These are phyloP conservation scores for Pterostichus niger DNA, from an alignment of 2,888 invertebrate species.

Conservation along the genomic window DNA sequence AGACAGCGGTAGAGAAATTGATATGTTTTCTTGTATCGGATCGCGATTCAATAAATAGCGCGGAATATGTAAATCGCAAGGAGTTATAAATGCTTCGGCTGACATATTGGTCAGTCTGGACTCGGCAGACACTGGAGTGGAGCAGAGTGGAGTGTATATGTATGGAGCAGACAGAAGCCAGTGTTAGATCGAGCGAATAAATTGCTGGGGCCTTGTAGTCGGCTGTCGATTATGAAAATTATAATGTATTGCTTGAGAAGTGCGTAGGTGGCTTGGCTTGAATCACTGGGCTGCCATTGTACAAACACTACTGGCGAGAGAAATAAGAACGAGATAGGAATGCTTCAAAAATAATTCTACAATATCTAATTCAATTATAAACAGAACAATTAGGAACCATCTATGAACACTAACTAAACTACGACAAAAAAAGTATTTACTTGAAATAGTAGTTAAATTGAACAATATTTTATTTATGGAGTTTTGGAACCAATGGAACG, in stretches of 20 bases:
- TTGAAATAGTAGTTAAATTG: too few relatives aligned
- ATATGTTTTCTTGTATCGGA: conserved; percentile 51
- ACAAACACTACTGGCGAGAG: too few relatives aligned
- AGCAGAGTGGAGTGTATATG: neutral
- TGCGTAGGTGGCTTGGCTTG: conserved; percentile 22
- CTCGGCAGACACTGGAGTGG: conserved; percentile 19
- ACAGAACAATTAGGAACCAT: too few relatives aligned
- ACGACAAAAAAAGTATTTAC: too few relatives aligned
- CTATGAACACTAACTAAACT: too few relatives aligned
- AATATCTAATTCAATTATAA: too few relatives aligned
- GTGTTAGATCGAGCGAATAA: conserved; percentile 39
- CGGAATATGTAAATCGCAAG: conserved; percentile 53
- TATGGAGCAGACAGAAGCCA: conserved; percentile 30
- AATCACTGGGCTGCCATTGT: neutral
- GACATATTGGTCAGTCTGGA: conserved; percentile 45
- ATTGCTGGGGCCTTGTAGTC: conserved; percentile 33
- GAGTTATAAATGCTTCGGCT: conserved; percentile 16
- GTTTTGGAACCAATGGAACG: too few relatives aligned
- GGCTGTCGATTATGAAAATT: conserved; percentile 54
- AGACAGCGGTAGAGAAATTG: conserved; percentile 49
- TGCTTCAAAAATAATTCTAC: too few relatives aligned
- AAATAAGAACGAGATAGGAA: too few relatives aligned
- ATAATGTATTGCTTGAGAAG: conserved; percentile 33
- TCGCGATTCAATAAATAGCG: conserved; percentile 56
- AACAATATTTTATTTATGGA: too few relatives aligned